These are phyloP conservation scores for Aphidius colemani DNA, from an alignment of 2,888 invertebrate genomes.

Conservation along the genomic window DNA sequence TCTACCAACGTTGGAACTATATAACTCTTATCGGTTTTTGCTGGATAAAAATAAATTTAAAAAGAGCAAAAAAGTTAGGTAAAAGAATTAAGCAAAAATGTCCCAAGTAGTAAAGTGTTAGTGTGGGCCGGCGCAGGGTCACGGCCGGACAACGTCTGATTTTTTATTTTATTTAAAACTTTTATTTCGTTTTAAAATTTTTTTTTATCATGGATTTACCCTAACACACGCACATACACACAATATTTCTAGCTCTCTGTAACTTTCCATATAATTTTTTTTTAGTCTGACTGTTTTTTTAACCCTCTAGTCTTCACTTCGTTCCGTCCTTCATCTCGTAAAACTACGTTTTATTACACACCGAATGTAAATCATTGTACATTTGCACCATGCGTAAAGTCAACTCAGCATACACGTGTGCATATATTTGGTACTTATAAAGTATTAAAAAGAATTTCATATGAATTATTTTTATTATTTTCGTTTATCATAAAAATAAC, in stretches of 20 bases:
- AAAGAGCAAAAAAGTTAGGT: no score
- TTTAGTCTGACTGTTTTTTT: slow-evolving; percentile 10
- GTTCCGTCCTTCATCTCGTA: slow-evolving; percentile 40
- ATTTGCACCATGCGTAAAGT: slow-evolving; percentile 35
- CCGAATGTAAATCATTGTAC: slow-evolving; percentile 44
- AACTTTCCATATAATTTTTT: slow-evolving; percentile 19
- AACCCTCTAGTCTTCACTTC: slow-evolving; percentile 11
- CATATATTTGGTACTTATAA: slow-evolving; percentile 3
- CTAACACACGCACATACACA: slow-evolving; percentile 33
- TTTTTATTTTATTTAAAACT: slow-evolving; percentile 11
- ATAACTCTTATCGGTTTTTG: no score
- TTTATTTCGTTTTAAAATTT: not conserved
- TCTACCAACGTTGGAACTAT: no score
- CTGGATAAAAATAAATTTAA: no score
- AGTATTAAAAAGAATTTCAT: slow-evolving; percentile 16
- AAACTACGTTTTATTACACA: slow-evolving; percentile 44
- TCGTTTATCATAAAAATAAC: not conserved
- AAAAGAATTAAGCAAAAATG: slow-evolving; percentile 2
- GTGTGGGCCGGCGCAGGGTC: slow-evolving; percentile 52
- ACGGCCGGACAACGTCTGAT: slow-evolving; percentile 59
- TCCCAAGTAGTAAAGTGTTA: slow-evolving; percentile 16
- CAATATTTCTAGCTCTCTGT: slow-evolving; percentile 38
- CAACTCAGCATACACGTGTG: slow-evolving; percentile 24
- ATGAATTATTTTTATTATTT: slow-evolving; percentile 12
- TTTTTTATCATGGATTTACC: slow-evolving; percentile 17